These are phyloP conservation scores for Drosophila koepferae DNA, from an alignment of 2,888 invertebrate species.

Conservation along the genomic window DNA sequence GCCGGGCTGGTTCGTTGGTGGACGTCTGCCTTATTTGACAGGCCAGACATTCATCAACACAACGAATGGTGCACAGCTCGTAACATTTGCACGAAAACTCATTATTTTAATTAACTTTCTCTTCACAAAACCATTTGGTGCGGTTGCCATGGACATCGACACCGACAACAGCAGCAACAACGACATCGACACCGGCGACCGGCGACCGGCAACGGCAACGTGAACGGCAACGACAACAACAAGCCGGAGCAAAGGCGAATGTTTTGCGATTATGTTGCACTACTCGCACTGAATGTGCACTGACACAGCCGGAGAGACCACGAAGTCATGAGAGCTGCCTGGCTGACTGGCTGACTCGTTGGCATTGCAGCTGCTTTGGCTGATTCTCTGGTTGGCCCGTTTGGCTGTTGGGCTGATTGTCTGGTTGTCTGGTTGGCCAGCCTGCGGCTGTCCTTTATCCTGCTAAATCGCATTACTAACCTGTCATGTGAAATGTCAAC, in stretches of 20 bases:
- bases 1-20: constrained; percentile 13
- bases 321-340: constrained; percentile 19
- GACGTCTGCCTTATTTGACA: constrained; percentile 60
- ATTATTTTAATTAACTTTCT: constrained; percentile 84
- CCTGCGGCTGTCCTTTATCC: constrained; percentile 81
- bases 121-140: constrained; percentile 74
- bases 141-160: constrained; percentile 66
- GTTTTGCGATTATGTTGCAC: constrained; percentile 54
- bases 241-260: constrained; percentile 40
- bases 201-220: constrained; percentile 3
- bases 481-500: constrained; percentile 84
- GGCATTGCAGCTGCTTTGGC: constrained; percentile 46
- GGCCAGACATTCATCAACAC: constrained; percentile 69
- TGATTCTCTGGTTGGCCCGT: constrained; percentile 14
- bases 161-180: constrained; percentile 44
- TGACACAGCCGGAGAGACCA: constrained; percentile 7
- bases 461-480: constrained; percentile 82
- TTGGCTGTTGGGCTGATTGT: constrained; percentile 6
- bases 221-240: constrained; percentile 14
- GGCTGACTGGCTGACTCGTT: background rate
- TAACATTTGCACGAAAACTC: constrained; percentile 76
- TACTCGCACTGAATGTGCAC: constrained; percentile 23
- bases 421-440: constrained; percentile 27
- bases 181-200: constrained; percentile 30
- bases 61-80: constrained; percentile 55